These are phyloP conservation scores for Stenolophus ochropezus DNA, from an alignment of 2,888 invertebrate species.

Conservation along the genomic window DNA sequence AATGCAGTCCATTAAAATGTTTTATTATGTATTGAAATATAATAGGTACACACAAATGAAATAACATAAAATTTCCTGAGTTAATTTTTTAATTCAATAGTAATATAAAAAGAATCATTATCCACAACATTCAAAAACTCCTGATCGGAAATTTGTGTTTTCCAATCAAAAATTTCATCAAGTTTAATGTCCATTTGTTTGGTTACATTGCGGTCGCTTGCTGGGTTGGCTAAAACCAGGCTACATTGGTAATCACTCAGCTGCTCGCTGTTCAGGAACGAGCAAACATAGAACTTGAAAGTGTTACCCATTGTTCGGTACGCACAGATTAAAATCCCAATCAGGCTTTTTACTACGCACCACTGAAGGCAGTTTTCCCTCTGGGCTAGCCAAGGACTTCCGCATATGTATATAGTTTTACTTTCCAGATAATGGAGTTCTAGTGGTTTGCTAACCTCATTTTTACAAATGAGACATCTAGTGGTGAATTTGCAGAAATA, in stretches of 20 bases:
- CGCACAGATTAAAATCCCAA: conserved; percentile 25
- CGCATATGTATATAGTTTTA: neutral
- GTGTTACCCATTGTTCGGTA: neutral
- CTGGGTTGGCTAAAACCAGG: conserved; percentile 3
- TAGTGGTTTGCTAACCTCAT: neutral
- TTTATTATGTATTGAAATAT: no score
- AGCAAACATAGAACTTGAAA: conserved; percentile 33
- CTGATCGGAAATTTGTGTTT: neutral
- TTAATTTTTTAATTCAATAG: neutral
- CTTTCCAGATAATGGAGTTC: neutral
- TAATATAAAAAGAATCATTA: conserved; percentile 14
- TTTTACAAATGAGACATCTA: conserved; percentile 16
- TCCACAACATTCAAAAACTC: neutral
- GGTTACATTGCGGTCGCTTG: neutral
- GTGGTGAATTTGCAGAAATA: conserved; percentile 5
- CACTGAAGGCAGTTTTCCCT: conserved; percentile 12
- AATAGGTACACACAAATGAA: neutral
- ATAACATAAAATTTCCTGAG: neutral
- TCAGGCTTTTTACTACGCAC: conserved; percentile 5
- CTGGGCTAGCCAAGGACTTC: neutral
- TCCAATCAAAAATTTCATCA: conserved; percentile 37
- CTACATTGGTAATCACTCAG: conserved; percentile 22
- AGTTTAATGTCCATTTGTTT: conserved; percentile 11
- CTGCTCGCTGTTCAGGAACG: neutral
- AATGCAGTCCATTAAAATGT: no score